Evolutionary conservation across 2,888 invertebrate genomes (phyloP), one percentile per base, ranked within the genome.

Genomic region (Allacma fusca): DNA sequence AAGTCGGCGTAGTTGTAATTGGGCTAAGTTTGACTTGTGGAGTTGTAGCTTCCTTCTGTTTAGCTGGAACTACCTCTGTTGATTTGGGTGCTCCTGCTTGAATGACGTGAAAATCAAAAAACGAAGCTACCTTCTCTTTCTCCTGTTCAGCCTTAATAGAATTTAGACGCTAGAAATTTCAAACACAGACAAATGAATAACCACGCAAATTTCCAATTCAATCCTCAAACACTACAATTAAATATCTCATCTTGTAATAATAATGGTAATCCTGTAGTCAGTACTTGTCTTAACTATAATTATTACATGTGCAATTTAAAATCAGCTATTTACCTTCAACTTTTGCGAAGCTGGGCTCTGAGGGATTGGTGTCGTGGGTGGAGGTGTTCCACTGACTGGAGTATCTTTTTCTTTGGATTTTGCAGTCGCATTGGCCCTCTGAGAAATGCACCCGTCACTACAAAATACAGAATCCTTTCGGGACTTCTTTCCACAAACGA

Each of bases 391-490:
- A n/a, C 43, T 29, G 19, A 28, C 44, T 23, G 75, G 40, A n/a
- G 59, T 23, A 44, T 43, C 67, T 24, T 68, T 75, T 1, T 69
- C 77, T 23, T 70, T 76, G 24, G 28, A 24, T 43, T 71, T 72
- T 16, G 26, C 16, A 23, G 64, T 69, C 57, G 64, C 21, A 29
- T 24, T 50, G 23, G 76, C 70, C 40, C 70, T 57, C 23, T 77
- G 73, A 21, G 28, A 12, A 84, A 96, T 94, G 86, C 97, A 97
- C 43, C 91, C 90, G 85, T 95, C 93, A 84, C 95, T 94, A 87
- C 97, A 97, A 87, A 95, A 97, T 84, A 95, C 93, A 75, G 94
- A 93, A 85, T 91, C 92, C n/a, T 89, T 89, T n/a, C 93, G 89
- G 0, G 93, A 91, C 23, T 91, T 91, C 84, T 91, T 91, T 85